phyloP scores from a whole-genome alignment of 2,888 invertebrate genomes.

The Chaitophorus viminalis region DNA sequence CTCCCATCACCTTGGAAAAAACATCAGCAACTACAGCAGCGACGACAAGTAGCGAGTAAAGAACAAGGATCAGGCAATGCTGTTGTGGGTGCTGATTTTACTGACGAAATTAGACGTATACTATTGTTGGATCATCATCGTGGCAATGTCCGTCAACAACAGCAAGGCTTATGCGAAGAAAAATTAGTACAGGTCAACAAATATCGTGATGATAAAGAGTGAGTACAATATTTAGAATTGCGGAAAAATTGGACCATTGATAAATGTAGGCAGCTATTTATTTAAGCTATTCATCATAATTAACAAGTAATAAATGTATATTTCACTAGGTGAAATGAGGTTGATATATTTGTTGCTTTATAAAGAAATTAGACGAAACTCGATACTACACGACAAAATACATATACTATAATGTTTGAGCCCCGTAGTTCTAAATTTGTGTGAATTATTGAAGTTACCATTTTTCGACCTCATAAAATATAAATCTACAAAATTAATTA shows the following conservation, averaged over 20 bases:
- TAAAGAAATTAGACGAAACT: too few species aligned
- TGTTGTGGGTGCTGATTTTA: conserved; percentile 1
- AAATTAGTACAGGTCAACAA: neutral
- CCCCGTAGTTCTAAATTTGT: too few species aligned
- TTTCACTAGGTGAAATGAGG: too few species aligned
- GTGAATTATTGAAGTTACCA: too few species aligned
- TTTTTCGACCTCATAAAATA: too few species aligned
- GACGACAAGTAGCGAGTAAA: conserved; percentile 16
- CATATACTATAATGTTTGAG: too few species aligned
- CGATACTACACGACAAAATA: too few species aligned
- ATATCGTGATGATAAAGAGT: conserved; percentile 8
- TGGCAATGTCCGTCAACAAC: conserved; percentile 37
- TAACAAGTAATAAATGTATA: too few species aligned
- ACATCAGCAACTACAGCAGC: conserved; percentile 16
- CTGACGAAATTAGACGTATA: conserved; percentile 43
- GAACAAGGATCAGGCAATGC: conserved; percentile 18
- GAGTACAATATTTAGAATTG: neutral
- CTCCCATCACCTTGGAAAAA: conserved; percentile 28
- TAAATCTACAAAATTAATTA: too few species aligned
- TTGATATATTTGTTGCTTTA: too few species aligned
- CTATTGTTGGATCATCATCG: conserved; percentile 43
- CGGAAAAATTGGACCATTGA: neutral
- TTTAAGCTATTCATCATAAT: neutral
- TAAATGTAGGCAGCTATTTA: too few species aligned
- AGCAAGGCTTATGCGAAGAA: neutral